phyloP scores from a whole-genome alignment of 2,113 vertebrate species.

The Menidia beryllina region DNA sequence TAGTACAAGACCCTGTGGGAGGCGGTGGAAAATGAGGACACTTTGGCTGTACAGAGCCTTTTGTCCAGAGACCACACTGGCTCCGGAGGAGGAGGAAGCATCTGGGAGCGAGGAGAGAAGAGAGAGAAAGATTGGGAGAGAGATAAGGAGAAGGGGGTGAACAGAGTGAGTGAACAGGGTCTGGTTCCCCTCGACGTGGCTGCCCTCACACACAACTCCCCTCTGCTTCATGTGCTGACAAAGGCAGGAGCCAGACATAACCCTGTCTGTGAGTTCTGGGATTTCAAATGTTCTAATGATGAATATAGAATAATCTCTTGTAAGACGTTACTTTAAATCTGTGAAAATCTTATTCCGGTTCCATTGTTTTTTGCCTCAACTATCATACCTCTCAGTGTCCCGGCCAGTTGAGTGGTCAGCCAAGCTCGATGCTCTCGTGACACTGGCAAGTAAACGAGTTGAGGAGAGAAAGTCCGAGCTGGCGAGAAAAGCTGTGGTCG shows the following conservation, averaged over 20 bases:
- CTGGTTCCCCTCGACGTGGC: conserved; percentile 83
- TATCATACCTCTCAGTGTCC: conserved; percentile 60
- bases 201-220: conserved; percentile 80
- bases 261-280: conserved; percentile 74
- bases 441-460: conserved; percentile 65
- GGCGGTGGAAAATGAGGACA: conserved; percentile 83
- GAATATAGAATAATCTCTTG: not conserved
- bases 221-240: conserved; percentile 77
- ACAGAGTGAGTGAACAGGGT: conserved; percentile 78
- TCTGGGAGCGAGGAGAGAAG: conserved; percentile 70
- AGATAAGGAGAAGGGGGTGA: conserved; percentile 74
- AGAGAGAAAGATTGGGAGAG: conserved; percentile 66
- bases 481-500: conserved; percentile 46
- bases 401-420: conserved; percentile 70
- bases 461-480: conserved; percentile 72
- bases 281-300: conserved; percentile 3
- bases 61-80: conserved; percentile 67
- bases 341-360: not conserved
- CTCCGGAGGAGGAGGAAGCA: conserved; percentile 45
- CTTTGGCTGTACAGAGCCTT: conserved; percentile 77
- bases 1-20: conserved; percentile 82
- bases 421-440: conserved; percentile 78
- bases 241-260: conserved; percentile 81
- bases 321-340: not conserved
- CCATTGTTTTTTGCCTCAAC: not conserved